A percentile compares a stretch with the other conserved stretches of the same genome.
These are phyloP conservation scores for Reticulitermes lucifugus DNA, from an alignment of 2,888 invertebrate species.

Conservation along the genomic window DNA sequence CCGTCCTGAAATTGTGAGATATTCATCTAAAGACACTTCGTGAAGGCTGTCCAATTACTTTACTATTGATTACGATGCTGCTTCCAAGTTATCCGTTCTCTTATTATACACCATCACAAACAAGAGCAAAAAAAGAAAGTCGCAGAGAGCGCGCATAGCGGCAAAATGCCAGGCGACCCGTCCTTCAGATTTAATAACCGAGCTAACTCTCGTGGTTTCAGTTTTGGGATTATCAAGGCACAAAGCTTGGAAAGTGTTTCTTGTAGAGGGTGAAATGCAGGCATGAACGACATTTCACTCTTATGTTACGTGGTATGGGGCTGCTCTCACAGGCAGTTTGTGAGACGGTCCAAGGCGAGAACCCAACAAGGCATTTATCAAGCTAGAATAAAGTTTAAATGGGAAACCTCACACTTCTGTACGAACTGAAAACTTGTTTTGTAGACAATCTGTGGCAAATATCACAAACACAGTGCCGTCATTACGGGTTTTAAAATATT, in stretches of 20 bases:
- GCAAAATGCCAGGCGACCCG: slow-evolving; percentile 32
- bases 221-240: slow-evolving; percentile 13
- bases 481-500: no score
- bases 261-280: not conserved
- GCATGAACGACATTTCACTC: not conserved
- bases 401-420: no score
- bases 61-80: no score
- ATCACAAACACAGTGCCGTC: no score
- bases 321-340: not conserved
- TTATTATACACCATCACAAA: not conserved
- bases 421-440: no score
- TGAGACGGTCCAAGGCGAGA: not conserved
- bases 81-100: not conserved
- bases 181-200: slow-evolving; percentile 29
- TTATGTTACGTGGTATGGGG: not conserved
- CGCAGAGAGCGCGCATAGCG: not conserved
- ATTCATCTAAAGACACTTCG: no score
- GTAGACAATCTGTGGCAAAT: no score
- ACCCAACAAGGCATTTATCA: not conserved
- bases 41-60: no score
- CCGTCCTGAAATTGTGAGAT: no score
- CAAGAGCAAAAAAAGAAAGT: not conserved
- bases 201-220: not conserved
- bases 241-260: slow-evolving; percentile 28
- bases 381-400: no score